Evolutionary conservation across 2,113 vertebrate species (phyloP).

Genomic region (Campylomormyrus tamandua): DNA sequence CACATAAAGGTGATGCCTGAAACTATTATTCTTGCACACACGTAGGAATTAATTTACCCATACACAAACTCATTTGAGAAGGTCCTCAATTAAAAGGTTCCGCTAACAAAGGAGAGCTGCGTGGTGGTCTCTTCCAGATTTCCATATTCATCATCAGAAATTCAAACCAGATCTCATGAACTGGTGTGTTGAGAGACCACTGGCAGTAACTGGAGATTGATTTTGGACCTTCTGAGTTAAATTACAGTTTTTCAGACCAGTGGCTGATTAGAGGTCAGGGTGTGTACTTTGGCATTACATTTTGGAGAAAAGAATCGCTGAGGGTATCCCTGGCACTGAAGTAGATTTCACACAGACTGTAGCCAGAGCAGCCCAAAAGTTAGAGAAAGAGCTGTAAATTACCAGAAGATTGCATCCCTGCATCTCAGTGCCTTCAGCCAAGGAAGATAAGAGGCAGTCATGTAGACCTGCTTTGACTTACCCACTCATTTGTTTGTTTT

Average conservation of each 20-base stretch:
- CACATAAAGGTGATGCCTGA: not conserved
- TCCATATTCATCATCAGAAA: not conserved
- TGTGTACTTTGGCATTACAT: not conserved
- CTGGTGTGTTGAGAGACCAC: not conserved
- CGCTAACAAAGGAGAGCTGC: not conserved
- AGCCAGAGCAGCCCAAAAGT: not conserved
- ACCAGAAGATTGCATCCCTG: not conserved
- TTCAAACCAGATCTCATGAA: not conserved
- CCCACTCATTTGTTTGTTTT: not conserved
- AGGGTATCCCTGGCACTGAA: not conserved
- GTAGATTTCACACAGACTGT: not conserved
- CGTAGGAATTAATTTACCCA: not conserved
- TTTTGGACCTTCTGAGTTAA: not conserved
- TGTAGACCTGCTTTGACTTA: not conserved
- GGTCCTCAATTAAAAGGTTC: not conserved
- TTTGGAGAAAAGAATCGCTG: not conserved
- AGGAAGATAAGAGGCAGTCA: not conserved
- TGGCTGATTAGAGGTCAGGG: not conserved
- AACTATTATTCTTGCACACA: not conserved
- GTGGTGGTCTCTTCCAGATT: not conserved
- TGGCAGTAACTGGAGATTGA: slow-evolving; percentile 1
- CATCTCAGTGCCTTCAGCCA: not conserved
- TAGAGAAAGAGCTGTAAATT: not conserved
- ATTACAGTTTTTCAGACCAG: not conserved
- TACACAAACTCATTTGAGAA: not conserved